These are phyloP conservation scores for Belgica antarctica DNA, from an alignment of 2,888 invertebrate genomes.

Conservation along the genomic window DNA sequence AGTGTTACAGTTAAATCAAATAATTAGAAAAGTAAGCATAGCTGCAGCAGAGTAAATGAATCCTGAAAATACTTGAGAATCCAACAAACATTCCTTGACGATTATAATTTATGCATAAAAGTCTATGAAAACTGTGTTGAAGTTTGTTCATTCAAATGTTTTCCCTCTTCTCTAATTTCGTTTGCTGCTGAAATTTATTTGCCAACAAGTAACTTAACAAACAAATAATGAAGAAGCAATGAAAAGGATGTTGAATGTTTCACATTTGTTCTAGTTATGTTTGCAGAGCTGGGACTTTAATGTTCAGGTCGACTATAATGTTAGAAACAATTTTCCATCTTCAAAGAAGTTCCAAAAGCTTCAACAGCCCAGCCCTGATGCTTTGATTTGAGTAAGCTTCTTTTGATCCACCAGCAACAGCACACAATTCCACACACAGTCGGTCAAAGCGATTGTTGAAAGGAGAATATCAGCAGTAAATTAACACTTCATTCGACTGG, in stretches of 20 bases:
- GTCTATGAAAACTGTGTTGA: neutral
- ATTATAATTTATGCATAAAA: neutral
- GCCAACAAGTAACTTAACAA: conserved; percentile 9
- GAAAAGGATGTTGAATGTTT: neutral
- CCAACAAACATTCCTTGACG: neutral
- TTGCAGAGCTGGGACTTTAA: too few species aligned
- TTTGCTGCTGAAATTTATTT: conserved; percentile 8
- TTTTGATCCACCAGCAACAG: too few species aligned
- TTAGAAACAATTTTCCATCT: too few species aligned
- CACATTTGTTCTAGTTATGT: neutral
- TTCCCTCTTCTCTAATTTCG: neutral
- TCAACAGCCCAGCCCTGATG: too few species aligned
- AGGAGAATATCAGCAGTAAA: conserved; percentile 21
- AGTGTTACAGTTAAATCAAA: conserved; percentile 2
- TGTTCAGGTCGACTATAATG: too few species aligned
- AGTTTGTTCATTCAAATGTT: neutral
- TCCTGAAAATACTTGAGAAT: neutral
- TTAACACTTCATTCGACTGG: conserved; percentile 31
- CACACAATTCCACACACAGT: neutral
- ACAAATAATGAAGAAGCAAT: neutral
- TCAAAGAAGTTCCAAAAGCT: too few species aligned
- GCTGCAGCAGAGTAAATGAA: neutral
- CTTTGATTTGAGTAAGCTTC: too few species aligned
- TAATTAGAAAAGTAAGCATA: neutral
- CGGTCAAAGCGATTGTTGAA: conserved; percentile 15